A percentile compares a stretch with the other conserved stretches of the same genome.
Evolutionary conservation across 2,888 invertebrate species (phyloP).

Genomic region (Caenorhabditis plicata): DNA sequence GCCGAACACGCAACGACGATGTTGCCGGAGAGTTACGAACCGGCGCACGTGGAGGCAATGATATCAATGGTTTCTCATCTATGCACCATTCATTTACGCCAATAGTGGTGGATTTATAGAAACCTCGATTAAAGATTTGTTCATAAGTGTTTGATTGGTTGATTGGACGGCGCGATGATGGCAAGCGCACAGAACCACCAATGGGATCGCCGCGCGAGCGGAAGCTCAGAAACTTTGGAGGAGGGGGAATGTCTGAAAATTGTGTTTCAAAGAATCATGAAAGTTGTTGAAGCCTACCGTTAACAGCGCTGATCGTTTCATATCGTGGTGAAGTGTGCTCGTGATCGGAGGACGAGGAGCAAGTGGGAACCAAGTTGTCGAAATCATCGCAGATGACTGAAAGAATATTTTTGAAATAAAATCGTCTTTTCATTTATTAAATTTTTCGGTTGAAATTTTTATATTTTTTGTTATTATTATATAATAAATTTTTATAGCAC

Average conservation of each 20-base stretch:
- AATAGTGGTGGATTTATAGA: neutral
- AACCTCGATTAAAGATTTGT: neutral
- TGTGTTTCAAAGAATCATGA: neutral
- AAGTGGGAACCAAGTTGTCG: conserved; percentile 39
- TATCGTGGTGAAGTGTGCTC: conserved; percentile 37
- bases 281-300: neutral
- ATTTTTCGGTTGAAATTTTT: too few relatives aligned
- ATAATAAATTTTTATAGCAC: too few relatives aligned
- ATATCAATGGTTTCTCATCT: conserved; percentile 13
- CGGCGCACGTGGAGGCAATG: conserved; percentile 44
- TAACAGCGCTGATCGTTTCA: conserved; percentile 18
- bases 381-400: conserved; percentile 32
- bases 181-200: conserved; percentile 32
- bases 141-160: conserved; percentile 10
- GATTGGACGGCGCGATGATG: conserved; percentile 6
- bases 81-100: neutral
- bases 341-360: conserved; percentile 47
- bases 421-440: too few relatives aligned
- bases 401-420: too few relatives aligned
- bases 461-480: too few relatives aligned
- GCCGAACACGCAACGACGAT: conserved; percentile 33
- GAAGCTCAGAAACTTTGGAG: conserved; percentile 1
- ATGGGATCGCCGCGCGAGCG: conserved; percentile 14
- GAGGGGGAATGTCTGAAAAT: neutral
- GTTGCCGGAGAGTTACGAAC: conserved; percentile 39